A percentile compares a stretch with the other conserved stretches of the same genome.
These are phyloP conservation scores for Amphipyra berbera DNA, from an alignment of 2,888 invertebrate genomes.

Conservation along the genomic window DNA sequence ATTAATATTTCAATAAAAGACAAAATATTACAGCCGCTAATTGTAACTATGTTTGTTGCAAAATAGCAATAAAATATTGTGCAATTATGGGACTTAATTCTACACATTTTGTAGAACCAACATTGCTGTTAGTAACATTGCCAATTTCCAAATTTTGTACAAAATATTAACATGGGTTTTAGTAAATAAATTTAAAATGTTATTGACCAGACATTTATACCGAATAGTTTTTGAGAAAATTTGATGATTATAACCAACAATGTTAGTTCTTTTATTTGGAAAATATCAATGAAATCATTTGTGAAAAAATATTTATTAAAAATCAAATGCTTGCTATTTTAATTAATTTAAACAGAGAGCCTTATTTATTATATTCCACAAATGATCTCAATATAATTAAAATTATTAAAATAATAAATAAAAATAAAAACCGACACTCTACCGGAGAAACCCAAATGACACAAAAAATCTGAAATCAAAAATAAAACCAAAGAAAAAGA, in stretches of 20 bases:
- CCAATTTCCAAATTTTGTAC: constrained; percentile 52
- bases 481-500: constrained; percentile 64
- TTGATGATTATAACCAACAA: constrained; percentile 65
- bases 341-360: constrained; percentile 3
- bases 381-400: constrained; percentile 66
- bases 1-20: no score
- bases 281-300: constrained; percentile 64
- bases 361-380: constrained; percentile 58
- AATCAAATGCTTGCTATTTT: no score
- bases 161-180: constrained; percentile 49
- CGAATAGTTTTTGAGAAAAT: constrained; percentile 22
- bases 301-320: constrained; percentile 50
- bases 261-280: constrained; percentile 70
- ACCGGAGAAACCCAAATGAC: constrained; percentile 86
- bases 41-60: background rate
- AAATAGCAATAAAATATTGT: constrained; percentile 9
- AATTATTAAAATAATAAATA: constrained; percentile 62
- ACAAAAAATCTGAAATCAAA: constrained; percentile 83
- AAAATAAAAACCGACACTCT: constrained; percentile 80
- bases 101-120: constrained; percentile 66
- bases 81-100: constrained; percentile 13
- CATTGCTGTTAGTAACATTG: constrained; percentile 71
- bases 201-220: constrained; percentile 37
- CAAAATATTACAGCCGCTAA: no score
- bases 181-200: constrained; percentile 44